A percentile compares a stretch with the other conserved stretches of the same genome.
These are phyloP conservation scores for Crocidura indochinensis DNA, from an alignment of 2,797 vertebrate species.

Conservation along the genomic window DNA sequence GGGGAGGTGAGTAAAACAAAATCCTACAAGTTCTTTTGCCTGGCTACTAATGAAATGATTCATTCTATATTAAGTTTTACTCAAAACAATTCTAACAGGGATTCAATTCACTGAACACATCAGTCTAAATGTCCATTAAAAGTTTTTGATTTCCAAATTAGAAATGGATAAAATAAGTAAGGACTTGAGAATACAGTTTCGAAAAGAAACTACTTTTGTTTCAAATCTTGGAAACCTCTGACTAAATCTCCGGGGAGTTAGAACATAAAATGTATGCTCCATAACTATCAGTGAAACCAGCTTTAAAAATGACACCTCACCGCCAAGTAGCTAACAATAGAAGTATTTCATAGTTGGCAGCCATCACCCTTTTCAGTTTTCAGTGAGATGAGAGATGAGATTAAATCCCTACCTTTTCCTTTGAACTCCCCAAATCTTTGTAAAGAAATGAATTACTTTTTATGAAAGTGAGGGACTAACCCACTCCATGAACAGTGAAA, in stretches of 20 bases:
- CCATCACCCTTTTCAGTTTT: background rate
- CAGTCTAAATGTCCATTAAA: constrained; percentile 40
- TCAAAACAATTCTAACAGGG: constrained; percentile 73
- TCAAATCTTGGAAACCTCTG: constrained; percentile 60
- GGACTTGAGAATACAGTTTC: constrained; percentile 53
- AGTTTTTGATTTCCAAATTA: constrained; percentile 58
- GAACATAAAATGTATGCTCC: background rate
- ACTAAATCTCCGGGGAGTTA: constrained; percentile 53
- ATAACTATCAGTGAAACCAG: constrained; percentile 75
- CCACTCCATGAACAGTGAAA: constrained; percentile 53
- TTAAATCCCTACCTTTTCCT: constrained; percentile 70
- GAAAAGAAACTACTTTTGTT: constrained; percentile 67
- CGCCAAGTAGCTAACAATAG: constrained; percentile 61
- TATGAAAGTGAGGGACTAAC: background rate
- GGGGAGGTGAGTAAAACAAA: constrained; percentile 67
- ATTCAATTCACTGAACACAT: constrained; percentile 64
- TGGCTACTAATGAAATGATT: constrained; percentile 79
- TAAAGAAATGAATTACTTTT: constrained; percentile 69
- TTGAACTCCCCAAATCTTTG: constrained; percentile 51
- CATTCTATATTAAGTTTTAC: constrained; percentile 78
- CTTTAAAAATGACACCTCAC: constrained; percentile 67
- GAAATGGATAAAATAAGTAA: constrained; percentile 30
- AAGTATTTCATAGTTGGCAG: constrained; percentile 64
- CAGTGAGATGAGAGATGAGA: constrained; percentile 59
- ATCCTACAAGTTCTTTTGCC: constrained; percentile 63